Percentiles rank a stretch among this genome's conserved stretches.
Evolutionary conservation across 2,888 invertebrate genomes (phyloP).

Genomic region (Scelioninae gen. 1): DNA sequence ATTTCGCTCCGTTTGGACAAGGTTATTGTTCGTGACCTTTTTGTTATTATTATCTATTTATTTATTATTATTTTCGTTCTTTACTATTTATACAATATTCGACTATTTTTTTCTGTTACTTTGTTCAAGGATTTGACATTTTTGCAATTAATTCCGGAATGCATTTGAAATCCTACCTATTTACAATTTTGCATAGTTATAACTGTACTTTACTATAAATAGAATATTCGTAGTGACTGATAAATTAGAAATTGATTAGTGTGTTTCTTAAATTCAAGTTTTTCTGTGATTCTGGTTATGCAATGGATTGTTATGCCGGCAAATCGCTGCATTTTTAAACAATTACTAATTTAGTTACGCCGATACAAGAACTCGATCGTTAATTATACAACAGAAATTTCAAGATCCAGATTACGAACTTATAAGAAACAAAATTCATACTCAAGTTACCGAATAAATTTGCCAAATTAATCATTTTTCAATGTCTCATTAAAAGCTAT

Average conservation of each 20-base stretch:
- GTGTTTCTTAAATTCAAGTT: constrained; percentile 47
- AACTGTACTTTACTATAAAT: constrained; percentile 60
- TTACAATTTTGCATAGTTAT: constrained; percentile 25
- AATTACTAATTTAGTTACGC: constrained; percentile 30
- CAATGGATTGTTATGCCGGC: constrained; percentile 48
- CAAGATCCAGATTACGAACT: constrained; percentile 7
- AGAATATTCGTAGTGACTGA: constrained; percentile 53
- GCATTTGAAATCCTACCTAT: constrained; percentile 33
- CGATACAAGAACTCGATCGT: constrained; percentile 24
- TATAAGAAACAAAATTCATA: no score
- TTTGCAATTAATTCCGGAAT: constrained; percentile 43
- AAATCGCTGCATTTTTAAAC: constrained; percentile 36
- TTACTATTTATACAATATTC: constrained; percentile 1
- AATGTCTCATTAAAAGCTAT: no score
- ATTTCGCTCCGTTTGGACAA: background rate
- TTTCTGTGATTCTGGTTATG: constrained; percentile 27
- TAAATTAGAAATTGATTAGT: constrained; percentile 59
- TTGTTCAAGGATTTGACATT: background rate
- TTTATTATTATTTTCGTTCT: background rate
- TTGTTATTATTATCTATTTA: no score
- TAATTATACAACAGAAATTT: constrained; percentile 25
- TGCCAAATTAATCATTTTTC: no score
- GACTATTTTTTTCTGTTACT: background rate
- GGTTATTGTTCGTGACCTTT: constrained; percentile 26
- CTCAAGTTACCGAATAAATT: no score